Evolutionary conservation across 2,113 vertebrate species (phyloP).

Genomic region (Chionomys nivalis): DNA sequence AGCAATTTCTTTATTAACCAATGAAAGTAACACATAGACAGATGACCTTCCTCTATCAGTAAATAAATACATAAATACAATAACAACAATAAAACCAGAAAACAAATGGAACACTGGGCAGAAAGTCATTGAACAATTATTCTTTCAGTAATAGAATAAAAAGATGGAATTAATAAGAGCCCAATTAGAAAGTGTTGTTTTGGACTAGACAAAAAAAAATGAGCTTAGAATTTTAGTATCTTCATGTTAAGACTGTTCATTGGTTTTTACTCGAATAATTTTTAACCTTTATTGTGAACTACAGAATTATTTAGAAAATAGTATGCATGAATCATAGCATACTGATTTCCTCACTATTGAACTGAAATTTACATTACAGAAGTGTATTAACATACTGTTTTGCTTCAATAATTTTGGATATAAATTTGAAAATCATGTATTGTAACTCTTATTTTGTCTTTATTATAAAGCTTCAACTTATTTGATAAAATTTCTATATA

Average conservation of each 20-base stretch:
- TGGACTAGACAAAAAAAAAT: neutral
- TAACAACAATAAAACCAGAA: too few species aligned
- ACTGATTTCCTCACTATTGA: neutral
- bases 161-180: neutral
- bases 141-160: neutral
- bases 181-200: accelerated
- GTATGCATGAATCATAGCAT: neutral
- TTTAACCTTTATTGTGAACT: neutral
- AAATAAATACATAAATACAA: too few species aligned
- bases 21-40: too few species aligned
- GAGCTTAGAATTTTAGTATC: neutral
- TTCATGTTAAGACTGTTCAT: neutral
- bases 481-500: neutral
- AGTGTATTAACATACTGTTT: neutral
- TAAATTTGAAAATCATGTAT: neutral
- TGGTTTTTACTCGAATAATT: neutral
- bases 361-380: neutral
- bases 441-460: neutral
- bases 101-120: neutral
- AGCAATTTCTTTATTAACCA: too few species aligned
- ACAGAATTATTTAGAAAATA: neutral
- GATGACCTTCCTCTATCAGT: too few species aligned
- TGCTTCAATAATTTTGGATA: neutral
- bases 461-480: neutral
- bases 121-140: neutral